A percentile compares a stretch with the other conserved stretches of the same genome.
Conservation (phyloP, 2,797 vertebrate species). For the Ambastaia sidthimunki region DNA sequence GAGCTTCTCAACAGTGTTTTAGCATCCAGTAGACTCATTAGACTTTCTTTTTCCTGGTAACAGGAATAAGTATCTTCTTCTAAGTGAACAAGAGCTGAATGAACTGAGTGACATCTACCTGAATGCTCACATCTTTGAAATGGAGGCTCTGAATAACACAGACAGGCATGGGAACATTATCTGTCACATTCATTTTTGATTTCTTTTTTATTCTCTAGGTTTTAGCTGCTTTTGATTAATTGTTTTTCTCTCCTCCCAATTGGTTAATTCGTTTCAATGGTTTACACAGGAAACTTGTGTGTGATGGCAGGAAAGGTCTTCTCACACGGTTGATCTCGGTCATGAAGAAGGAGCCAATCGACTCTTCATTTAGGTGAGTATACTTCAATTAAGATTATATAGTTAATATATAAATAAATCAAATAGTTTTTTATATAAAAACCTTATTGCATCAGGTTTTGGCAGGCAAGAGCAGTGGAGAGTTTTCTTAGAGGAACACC, state of each 20-base stretch:
- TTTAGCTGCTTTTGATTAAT: background rate
- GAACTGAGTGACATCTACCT: conserved; percentile 96
- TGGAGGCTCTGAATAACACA: conserved; percentile 96
- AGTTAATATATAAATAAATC: background rate
- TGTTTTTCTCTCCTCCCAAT: background rate
- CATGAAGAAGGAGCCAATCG: conserved; percentile 97
- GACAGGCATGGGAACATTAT: conserved; percentile 75
- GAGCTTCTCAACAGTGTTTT: background rate
- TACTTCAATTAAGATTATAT: background rate
- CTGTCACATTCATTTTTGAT: background rate
- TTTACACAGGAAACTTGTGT: conserved; percentile 86
- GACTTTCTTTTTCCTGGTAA: conserved; percentile 46
- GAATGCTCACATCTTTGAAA: conserved; percentile 97
- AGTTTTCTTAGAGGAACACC: conserved; percentile 97
- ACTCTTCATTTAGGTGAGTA: conserved; percentile 93
- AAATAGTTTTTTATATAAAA: background rate
- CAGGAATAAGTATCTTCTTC: conserved; percentile 96
- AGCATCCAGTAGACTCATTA: background rate
- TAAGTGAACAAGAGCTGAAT: conserved; percentile 95
- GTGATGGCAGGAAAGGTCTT: conserved; percentile 96
- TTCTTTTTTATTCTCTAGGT: background rate
- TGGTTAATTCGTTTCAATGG: background rate
- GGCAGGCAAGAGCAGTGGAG: conserved; percentile 98
- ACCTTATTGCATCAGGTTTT: conserved; percentile 81
- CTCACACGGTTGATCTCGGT: conserved; percentile 92